These are phyloP conservation scores for Eulemur rufifrons DNA, from an alignment of 2,113 vertebrate species.

Conservation along the genomic window DNA sequence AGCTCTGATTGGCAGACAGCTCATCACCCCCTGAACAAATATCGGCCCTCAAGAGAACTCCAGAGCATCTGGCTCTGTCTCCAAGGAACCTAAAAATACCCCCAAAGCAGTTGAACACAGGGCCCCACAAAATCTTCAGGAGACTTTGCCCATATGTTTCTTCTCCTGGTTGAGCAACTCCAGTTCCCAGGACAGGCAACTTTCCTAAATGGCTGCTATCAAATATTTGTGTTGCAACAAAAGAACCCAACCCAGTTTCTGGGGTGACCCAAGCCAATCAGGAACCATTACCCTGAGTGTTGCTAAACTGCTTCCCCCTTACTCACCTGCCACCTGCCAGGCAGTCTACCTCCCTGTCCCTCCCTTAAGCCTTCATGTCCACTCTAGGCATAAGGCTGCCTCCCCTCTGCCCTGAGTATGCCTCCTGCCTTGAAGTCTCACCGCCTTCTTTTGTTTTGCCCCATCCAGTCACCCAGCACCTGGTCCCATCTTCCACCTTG, in stretches of 20 bases:
- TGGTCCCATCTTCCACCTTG: not conserved
- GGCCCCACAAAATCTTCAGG: not conserved
- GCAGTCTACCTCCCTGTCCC: not conserved
- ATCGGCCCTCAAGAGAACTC: not conserved
- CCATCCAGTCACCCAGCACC: constrained; percentile 59
- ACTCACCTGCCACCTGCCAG: not conserved
- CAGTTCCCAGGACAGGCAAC: not conserved
- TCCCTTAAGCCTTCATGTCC: not conserved
- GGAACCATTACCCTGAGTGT: not conserved
- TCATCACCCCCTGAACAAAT: not conserved
- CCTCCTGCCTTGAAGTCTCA: not conserved
- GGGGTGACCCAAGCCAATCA: not conserved
- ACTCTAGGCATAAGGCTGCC: not conserved
- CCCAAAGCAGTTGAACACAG: not conserved
- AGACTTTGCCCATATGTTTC: not conserved
- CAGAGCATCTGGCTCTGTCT: not conserved
- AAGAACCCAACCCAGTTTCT: not conserved
- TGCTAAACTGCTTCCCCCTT: not conserved
- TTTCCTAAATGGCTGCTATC: not conserved
- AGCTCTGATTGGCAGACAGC: not conserved
- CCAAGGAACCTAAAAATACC: not conserved
- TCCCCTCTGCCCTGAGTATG: not conserved
- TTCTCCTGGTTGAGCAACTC: not conserved
- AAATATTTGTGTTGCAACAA: not conserved
- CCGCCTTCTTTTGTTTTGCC: not conserved